Evolutionary conservation across 1,140 invertebrate genomes (phyloP).

Genomic region (Diorhabda elongata): DNA sequence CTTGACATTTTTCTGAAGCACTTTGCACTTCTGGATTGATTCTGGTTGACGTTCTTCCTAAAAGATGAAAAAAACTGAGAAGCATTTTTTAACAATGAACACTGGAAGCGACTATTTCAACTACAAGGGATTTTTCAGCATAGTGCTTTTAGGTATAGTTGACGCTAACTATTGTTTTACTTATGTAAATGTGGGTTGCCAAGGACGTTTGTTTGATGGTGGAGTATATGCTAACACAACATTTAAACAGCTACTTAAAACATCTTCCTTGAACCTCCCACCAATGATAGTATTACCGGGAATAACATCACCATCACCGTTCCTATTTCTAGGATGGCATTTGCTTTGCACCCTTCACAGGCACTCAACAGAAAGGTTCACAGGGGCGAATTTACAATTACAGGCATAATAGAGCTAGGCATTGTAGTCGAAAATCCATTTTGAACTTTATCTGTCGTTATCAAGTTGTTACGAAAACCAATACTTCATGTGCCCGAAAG

Average conservation of each 20-base stretch:
- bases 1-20: slow-evolving; percentile 4
- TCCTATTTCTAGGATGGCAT: slow-evolving; percentile 1
- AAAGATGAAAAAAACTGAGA: not conserved
- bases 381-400: not conserved
- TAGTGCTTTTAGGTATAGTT: slow-evolving; percentile 4
- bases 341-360: slow-evolving; percentile 7
- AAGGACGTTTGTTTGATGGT: slow-evolving; percentile 8
- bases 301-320: not conserved
- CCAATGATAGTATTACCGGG: not conserved
- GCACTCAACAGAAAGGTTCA: slow-evolving; percentile 10
- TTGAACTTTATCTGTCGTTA: slow-evolving; percentile 1
- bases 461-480: slow-evolving; percentile 10
- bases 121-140: slow-evolving; percentile 35
- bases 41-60: not conserved
- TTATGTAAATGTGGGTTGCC: not conserved
- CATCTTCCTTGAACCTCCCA: not conserved
- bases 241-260: not conserved
- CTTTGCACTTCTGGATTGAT: slow-evolving; percentile 1
- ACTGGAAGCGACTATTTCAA: slow-evolving; percentile 26
- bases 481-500: slow-evolving; percentile 14
- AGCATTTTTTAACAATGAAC: slow-evolving; percentile 15
- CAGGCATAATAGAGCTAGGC: not conserved
- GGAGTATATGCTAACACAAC: slow-evolving; percentile 7
- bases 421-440: slow-evolving; percentile 8
- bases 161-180: slow-evolving; percentile 13